Evolutionary conservation across 2,113 vertebrate genomes (phyloP).

Genomic region (Nibea albiflora): DNA sequence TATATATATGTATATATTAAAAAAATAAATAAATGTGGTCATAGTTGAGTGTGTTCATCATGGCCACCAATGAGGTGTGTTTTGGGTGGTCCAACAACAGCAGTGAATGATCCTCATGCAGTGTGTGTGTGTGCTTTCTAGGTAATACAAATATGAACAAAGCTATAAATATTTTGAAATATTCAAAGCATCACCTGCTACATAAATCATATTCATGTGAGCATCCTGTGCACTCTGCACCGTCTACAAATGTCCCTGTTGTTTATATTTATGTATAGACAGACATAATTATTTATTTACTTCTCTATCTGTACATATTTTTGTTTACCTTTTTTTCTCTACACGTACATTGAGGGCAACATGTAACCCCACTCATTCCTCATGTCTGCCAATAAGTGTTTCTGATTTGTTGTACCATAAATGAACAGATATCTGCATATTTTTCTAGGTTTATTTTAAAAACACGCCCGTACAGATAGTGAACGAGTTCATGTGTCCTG

Average conservation of each 20-base stretch:
- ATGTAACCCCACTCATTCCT: too few relatives aligned
- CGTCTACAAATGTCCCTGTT: too few relatives aligned
- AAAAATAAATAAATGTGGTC: conserved; percentile 7
- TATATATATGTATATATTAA: too few relatives aligned
- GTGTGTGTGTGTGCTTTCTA: conserved; percentile 11
- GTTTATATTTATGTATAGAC: too few relatives aligned
- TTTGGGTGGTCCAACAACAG: conserved; percentile 46
- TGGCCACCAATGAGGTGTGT: conserved; percentile 65
- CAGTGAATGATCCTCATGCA: conserved; percentile 22
- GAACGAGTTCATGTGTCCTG: not conserved
- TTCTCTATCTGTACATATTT: too few relatives aligned
- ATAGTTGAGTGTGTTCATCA: conserved; percentile 74
- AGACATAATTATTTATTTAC: too few relatives aligned
- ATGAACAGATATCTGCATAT: not conserved
- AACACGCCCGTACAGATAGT: not conserved
- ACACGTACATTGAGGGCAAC: too few relatives aligned
- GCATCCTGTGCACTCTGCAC: too few relatives aligned
- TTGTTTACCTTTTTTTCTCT: too few relatives aligned
- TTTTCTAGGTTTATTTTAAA: not conserved
- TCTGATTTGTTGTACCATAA: not conserved
- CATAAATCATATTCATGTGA: too few relatives aligned
- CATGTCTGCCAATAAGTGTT: too few relatives aligned
- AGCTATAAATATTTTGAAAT: too few relatives aligned
- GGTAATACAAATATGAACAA: not conserved
- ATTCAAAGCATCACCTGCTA: not conserved